Evolutionary conservation across 2,113 vertebrate genomes (phyloP).

Genomic region (Pluvialis apricaria): DNA sequence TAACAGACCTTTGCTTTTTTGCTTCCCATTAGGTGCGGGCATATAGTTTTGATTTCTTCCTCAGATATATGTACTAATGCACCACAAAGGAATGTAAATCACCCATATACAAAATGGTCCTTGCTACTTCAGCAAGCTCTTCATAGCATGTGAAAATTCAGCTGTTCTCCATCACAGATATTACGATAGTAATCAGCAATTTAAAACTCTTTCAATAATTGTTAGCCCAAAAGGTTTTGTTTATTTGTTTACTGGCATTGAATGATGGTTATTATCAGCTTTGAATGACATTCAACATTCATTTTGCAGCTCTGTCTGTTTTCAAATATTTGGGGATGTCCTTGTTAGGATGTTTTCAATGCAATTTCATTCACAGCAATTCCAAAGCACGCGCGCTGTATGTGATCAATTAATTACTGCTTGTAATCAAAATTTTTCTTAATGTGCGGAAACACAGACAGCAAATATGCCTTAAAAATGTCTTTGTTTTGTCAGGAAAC

Average conservation of each 20-base stretch:
- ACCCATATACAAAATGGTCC: not conserved
- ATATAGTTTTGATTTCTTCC: not conserved
- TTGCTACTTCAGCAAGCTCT: not conserved
- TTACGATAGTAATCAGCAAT: slow-evolving; percentile 46
- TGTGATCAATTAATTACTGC: slow-evolving; percentile 30
- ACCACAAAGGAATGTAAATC: not conserved
- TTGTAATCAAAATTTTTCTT: slow-evolving; percentile 41
- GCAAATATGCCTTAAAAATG: slow-evolving; percentile 4
- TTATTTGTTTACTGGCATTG: slow-evolving; percentile 53
- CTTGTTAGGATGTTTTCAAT: slow-evolving; percentile 48
- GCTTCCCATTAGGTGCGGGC: not conserved
- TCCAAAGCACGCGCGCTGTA: not conserved
- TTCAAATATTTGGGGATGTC: slow-evolving; percentile 46
- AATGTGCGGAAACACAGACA: not conserved
- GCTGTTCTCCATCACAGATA: slow-evolving; percentile 60
- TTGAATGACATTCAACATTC: slow-evolving; percentile 53
- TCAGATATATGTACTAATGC: not conserved
- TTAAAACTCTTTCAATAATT: slow-evolving; percentile 43
- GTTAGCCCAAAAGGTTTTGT: slow-evolving; percentile 60
- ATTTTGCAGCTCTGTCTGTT: slow-evolving; percentile 37
- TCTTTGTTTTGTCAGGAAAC: slow-evolving; percentile 31
- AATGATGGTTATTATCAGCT: slow-evolving; percentile 53
- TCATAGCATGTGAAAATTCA: slow-evolving; percentile 42
- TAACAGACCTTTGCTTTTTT: not conserved
- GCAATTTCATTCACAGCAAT: slow-evolving; percentile 25